Evolutionary conservation across 2,888 invertebrate genomes (phyloP).

Genomic region (Zygogramma bicolorata): DNA sequence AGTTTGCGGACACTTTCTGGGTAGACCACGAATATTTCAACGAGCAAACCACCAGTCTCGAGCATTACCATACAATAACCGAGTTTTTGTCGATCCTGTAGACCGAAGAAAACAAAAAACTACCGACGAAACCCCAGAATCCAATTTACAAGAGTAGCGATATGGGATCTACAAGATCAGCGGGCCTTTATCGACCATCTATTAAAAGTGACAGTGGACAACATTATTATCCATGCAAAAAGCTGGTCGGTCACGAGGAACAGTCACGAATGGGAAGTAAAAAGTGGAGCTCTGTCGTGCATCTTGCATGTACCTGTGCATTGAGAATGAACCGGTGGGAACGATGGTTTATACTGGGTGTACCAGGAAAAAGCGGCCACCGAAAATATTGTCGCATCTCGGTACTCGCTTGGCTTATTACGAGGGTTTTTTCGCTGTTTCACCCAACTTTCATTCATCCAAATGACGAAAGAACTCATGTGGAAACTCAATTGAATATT

Average conservation of each 20-base stretch:
- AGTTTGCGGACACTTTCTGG: too few species aligned
- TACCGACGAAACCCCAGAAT: constrained; percentile 38
- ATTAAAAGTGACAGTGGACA: constrained; percentile 62
- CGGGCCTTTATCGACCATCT: constrained; percentile 54
- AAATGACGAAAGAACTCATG: too few species aligned
- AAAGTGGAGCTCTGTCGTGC: constrained; percentile 63
- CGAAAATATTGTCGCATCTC: too few species aligned
- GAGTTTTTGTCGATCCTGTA: neutral
- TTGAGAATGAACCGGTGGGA: neutral
- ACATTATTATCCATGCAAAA: constrained; percentile 58
- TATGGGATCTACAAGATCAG: constrained; percentile 54
- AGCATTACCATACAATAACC: neutral
- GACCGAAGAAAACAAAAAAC: constrained; percentile 28
- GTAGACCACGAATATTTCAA: neutral
- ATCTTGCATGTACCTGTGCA: neutral
- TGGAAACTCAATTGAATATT: too few species aligned
- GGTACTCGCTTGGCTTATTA: too few species aligned
- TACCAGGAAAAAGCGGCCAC: too few species aligned
- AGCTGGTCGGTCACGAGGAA: constrained; percentile 54
- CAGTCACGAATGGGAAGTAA: constrained; percentile 59
- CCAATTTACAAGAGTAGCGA: constrained; percentile 50
- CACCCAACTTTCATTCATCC: too few species aligned
- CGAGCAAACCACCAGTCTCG: neutral
- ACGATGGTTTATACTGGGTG: neutral
- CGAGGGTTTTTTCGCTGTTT: too few species aligned